Percentiles rank a stretch among this genome's conserved stretches.
phyloP scores from a whole-genome alignment of 2,113 vertebrate species.

The Notiomystis cincta region DNA sequence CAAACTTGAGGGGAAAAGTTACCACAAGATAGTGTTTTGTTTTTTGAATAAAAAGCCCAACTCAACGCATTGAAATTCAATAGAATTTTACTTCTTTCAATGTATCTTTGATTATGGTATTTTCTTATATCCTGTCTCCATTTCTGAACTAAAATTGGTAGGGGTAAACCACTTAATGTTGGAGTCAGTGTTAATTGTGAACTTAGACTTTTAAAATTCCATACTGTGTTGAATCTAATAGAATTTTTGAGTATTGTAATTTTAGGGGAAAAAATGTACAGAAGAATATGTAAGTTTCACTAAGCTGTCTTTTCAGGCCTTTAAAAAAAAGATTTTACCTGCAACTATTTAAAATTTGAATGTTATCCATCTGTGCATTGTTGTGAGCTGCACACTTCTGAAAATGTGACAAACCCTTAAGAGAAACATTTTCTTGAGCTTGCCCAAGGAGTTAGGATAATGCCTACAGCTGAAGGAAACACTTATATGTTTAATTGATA shows the following conservation, averaged over 20 bases:
- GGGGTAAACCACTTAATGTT: neutral
- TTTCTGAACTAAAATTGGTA: neutral
- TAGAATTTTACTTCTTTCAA: neutral
- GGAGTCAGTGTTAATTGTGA: neutral
- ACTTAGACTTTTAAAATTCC: neutral
- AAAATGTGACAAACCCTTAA: neutral
- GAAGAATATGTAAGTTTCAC: neutral
- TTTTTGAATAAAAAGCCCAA: neutral
- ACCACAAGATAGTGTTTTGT: neutral
- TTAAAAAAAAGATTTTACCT: neutral
- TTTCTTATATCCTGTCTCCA: neutral
- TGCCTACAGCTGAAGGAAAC: neutral
- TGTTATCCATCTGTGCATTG: neutral
- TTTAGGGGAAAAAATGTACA: neutral
- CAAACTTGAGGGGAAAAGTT: neutral
- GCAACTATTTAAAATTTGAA: neutral
- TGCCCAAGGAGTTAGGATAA: neutral
- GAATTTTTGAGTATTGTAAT: neutral
- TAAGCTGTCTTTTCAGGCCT: neutral
- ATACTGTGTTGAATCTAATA: neutral
- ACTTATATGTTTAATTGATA: neutral
- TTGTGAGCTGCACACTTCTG: neutral
- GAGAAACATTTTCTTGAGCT: neutral
- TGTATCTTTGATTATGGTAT: neutral
- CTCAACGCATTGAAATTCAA: neutral